These are phyloP conservation scores for Acronicta leporina DNA, from an alignment of 2,888 invertebrate genomes.

Conservation along the genomic window DNA sequence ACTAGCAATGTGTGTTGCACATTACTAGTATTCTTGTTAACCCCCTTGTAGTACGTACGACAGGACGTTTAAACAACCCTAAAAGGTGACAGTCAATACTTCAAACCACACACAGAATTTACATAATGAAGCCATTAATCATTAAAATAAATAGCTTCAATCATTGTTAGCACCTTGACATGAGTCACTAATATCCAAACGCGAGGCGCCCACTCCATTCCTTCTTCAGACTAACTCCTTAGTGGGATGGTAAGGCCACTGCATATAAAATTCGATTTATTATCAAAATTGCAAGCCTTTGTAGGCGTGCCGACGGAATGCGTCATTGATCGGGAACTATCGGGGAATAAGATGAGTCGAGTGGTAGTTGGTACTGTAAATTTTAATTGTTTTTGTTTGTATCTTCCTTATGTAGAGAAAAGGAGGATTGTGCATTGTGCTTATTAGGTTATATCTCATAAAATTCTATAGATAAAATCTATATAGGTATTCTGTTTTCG, in stretches of 20 bases:
- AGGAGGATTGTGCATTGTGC: too few relatives aligned
- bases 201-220: slow-evolving; percentile 54
- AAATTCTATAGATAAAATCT: too few relatives aligned
- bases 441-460: too few relatives aligned
- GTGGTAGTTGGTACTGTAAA: too few relatives aligned
- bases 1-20: too few relatives aligned
- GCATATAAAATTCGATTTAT: slow-evolving; percentile 38
- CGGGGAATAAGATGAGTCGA: background rate
- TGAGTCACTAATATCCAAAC: slow-evolving; percentile 47
- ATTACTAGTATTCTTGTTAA: too few relatives aligned
- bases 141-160: slow-evolving; percentile 34
- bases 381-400: too few relatives aligned
- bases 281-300: slow-evolving; percentile 47
- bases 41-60: too few relatives aligned
- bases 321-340: slow-evolving; percentile 44
- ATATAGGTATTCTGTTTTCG: too few relatives aligned
- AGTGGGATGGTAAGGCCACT: slow-evolving; percentile 61
- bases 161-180: slow-evolving; percentile 47
- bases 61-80: background rate
- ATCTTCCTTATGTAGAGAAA: too few relatives aligned
- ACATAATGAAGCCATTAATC: slow-evolving; percentile 43
- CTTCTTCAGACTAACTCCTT: slow-evolving; percentile 49
- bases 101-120: slow-evolving; percentile 8
- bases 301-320: slow-evolving; percentile 56
- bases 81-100: slow-evolving; percentile 2